Base-by-base conservation (phyloP, 2,888 invertebrate species). In the Sycophila texana region DNA sequence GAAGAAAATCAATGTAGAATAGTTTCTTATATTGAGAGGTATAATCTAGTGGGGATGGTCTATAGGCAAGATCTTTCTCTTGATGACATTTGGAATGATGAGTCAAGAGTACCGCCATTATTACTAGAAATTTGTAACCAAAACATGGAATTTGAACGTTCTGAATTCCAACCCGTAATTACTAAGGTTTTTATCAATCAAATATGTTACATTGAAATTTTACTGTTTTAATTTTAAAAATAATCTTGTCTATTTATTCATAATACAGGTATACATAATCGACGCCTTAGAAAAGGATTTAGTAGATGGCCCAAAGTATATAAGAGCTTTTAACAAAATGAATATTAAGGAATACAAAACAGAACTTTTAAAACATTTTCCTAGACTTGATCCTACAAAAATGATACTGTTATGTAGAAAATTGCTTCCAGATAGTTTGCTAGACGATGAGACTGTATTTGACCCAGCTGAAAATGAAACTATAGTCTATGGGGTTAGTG, bases 1-100 rank as follows among this genome's bases (percentile, higher is more conserved):
- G 92, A 93, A 3, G 84, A 94, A n/a, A 92, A 94, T 71, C 93
- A 94, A 82, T 95, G 95, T 85, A 93, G 96, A 5, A 91, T 96
- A 39, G 95, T 96, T 22, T 93, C 92, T 75, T 96, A 94, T 86
- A 94, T 95, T 85, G 92, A 92, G 74, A 89, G 91, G 65, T 92
- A 92, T 79, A 94, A 94, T 82, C 13, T 81, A 13, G 93, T 96
- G 39, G 93, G 94, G 81, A 92, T 92, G 81, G 95, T 94, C 77
- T 94, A 94, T 85, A 94, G 95, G 81, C 0, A 90, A 90, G 92
- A 4, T 39, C 51, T 7, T 53, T 51, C 20, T 66, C 14, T 70
- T 16, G 57, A 39, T 58, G 18, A 47, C 26, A 26, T 13, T 51
- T 73, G 30, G n/a, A 30, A 47, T 12, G 26, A 49, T 30, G 13